These are phyloP conservation scores for Lasioglossum figueresi DNA, from an alignment of 2,888 invertebrate genomes.

Conservation along the genomic window DNA sequence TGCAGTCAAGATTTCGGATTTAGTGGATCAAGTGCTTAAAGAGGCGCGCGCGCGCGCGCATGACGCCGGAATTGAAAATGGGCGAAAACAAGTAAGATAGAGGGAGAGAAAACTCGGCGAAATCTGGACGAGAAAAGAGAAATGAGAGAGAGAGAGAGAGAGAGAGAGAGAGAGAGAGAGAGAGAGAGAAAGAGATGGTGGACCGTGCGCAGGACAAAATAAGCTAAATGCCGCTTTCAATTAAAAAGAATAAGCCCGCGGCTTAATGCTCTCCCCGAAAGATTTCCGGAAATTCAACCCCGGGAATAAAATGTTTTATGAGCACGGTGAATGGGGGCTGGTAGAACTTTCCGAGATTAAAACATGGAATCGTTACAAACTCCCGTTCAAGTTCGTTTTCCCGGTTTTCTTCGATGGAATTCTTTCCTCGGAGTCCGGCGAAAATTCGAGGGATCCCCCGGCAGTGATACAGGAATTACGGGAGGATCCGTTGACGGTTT, in stretches of 20 bases:
- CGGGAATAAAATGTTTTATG: not conserved
- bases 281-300: not conserved
- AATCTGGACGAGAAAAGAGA: not conserved
- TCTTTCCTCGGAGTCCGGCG: not conserved
- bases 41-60: conserved; percentile 24
- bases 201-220: not conserved
- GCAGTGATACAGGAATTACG: not conserved
- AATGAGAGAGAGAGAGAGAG: not conserved
- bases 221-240: not conserved
- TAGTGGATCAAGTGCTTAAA: conserved; percentile 58
- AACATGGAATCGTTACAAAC: not conserved
- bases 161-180: not conserved
- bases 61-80: conserved; percentile 5
- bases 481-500: not conserved
- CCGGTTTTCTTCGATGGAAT: not conserved
- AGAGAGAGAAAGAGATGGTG: no score
- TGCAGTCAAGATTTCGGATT: conserved; percentile 53
- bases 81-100: not conserved
- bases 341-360: not conserved
- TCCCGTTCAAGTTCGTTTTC: not conserved
- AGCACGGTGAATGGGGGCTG: not conserved
- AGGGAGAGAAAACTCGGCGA: not conserved
- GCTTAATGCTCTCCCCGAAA: not conserved
- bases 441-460: not conserved
- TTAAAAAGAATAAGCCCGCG: not conserved